phyloP scores from a whole-genome alignment of 2,797 vertebrate species.

The Molossus molossus region DNA sequence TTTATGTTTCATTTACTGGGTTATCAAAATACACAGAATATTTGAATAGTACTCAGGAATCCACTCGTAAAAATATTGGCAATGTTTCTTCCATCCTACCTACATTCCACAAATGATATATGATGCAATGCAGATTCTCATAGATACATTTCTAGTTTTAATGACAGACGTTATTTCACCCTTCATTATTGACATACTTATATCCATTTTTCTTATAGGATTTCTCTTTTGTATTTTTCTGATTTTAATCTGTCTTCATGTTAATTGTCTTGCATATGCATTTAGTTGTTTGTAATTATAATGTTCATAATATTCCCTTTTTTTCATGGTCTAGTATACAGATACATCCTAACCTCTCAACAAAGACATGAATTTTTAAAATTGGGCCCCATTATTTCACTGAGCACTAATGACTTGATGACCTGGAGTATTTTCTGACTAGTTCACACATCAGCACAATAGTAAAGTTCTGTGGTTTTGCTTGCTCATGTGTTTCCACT shows the following conservation, averaged over 20 bases:
- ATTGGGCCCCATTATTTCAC: background rate
- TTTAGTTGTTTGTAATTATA: background rate
- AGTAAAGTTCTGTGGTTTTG: background rate
- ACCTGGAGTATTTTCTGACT: background rate
- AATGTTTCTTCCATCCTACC: background rate
- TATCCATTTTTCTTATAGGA: background rate
- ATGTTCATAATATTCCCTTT: background rate
- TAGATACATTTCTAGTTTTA: background rate
- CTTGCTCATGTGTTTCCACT: background rate
- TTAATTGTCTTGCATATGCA: background rate
- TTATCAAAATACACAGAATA: slow-evolving; percentile 53
- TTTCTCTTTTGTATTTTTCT: slow-evolving; percentile 17
- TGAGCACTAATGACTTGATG: background rate
- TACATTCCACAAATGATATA: background rate
- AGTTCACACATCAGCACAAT: background rate
- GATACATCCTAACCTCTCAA: background rate
- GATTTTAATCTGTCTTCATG: slow-evolving; percentile 1
- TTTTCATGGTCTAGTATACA: background rate
- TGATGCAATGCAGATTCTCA: background rate
- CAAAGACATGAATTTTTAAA: background rate
- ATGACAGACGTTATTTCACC: background rate
- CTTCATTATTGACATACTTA: background rate
- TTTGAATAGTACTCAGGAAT: background rate
- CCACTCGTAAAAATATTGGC: background rate
- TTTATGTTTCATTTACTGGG: slow-evolving; percentile 59